Percentiles rank a stretch among this genome's conserved stretches.
These are phyloP conservation scores for Dendronephthya gigantea DNA, from an alignment of 64 coral and sea anemone genomes.

Conservation along the genomic window DNA sequence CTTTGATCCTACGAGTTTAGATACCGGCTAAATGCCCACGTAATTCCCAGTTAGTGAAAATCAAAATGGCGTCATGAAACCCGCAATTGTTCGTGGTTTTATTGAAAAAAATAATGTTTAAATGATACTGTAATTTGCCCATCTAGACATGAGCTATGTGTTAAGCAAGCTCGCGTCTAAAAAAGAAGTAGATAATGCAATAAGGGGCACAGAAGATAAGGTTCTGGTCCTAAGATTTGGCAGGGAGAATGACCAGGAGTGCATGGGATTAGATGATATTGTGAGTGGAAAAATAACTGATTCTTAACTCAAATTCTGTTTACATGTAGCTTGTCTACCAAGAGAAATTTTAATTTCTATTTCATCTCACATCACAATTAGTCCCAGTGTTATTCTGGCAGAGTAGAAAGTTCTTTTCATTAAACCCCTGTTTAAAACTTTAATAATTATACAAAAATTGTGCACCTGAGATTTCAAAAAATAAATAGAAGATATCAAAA, in stretches of 20 bases:
- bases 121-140: background rate
- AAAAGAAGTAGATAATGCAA: conserved; percentile 87
- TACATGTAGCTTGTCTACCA: too few relatives aligned
- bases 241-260: conserved; percentile 58
- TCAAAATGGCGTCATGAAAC: background rate
- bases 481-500: too few relatives aligned
- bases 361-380: too few relatives aligned
- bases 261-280: conserved; percentile 86
- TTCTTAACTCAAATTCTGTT: too few relatives aligned
- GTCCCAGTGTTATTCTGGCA: too few relatives aligned
- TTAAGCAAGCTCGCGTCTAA: conserved; percentile 58
- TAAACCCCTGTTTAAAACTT: too few relatives aligned
- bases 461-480: too few relatives aligned
- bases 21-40: background rate
- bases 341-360: too few relatives aligned
- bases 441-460: too few relatives aligned
- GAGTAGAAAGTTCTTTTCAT: too few relatives aligned
- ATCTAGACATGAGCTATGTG: conserved; percentile 59
- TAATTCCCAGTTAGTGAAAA: background rate
- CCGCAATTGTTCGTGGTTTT: background rate
- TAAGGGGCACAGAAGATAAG: conserved; percentile 83
- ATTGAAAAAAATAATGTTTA: background rate
- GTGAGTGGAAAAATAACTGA: conserved; percentile 38
- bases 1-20: background rate
- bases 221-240: conserved; percentile 90